Evolutionary conservation across 2,888 invertebrate genomes (phyloP), one percentile per base, ranked within the genome.

Genomic region (Protophormia terraenovae): DNA sequence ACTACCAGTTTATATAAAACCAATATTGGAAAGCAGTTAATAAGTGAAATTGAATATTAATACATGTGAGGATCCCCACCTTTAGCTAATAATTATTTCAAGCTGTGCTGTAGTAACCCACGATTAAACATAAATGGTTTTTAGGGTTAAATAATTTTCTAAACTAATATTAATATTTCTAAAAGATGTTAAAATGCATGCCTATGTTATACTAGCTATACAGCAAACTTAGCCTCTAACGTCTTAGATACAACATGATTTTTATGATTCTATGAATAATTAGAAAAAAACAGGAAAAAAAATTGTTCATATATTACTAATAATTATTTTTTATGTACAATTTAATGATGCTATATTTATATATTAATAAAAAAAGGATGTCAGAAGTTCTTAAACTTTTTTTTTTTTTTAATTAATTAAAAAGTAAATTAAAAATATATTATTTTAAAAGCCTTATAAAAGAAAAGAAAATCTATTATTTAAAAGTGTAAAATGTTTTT

Each of bases 181-280:
- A 12, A 24, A 55, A 29, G n/a, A n/a, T 29, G 12, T 16, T 1
- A 2, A 58, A n/a, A 19, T 19, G 50, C 22, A 22, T 50, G 22
- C 19, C 24, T 16, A 5, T 47, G 19, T n/a, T 19, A 35, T 47
- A 19, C 10, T 19, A n/a, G n/a, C n/a, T n/a, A n/a, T n/a, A n/a
- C n/a, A n/a, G n/a, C n/a, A n/a, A n/a, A n/a, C n/a, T n/a, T n/a
- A 10, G 50, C 32, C 8, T 12, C 4, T 22, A 0, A 24, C 50
- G n/a, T n/a, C n/a, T n/a, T n/a, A n/a, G n/a, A 32, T 22, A 29
- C 50, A 53, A 53, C 16, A 75, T 60, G 60, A 75, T 81, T 69
- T 62, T 67, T 66, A 69, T 75, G 50, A 69, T 64, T 53, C 62
- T 62, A 50, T 69, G 69, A 75, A 69, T 81, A 81, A 75, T 82